These are phyloP conservation scores for Bombus confusus DNA, from an alignment of 1,140 invertebrate genomes.

Conservation along the genomic window DNA sequence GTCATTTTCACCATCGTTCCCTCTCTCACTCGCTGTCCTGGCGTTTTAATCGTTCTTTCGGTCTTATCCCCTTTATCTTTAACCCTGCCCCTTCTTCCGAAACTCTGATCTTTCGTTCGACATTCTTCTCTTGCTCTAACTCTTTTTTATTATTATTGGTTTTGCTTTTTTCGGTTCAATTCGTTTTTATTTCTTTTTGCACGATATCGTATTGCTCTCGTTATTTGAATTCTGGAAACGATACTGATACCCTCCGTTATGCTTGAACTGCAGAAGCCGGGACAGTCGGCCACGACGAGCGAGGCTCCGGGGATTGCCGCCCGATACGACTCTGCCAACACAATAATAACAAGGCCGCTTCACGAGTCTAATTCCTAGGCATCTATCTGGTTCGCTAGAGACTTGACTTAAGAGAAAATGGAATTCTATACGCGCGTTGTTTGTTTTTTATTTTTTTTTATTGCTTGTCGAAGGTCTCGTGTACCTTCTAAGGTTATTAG, in stretches of 20 bases:
- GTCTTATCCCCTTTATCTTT: not conserved
- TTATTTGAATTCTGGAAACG: conserved; percentile 75
- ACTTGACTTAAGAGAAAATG: conserved; percentile 79
- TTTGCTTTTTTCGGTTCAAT: conserved; percentile 17
- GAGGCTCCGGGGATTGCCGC: conserved; percentile 90
- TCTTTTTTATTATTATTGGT: not conserved
- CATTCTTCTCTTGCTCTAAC: not conserved
- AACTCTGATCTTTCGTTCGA: not conserved
- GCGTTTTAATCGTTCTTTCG: conserved; percentile 8
- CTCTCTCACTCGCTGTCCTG: conserved; percentile 2
- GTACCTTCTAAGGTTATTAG: no score
- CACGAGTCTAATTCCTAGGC: conserved; percentile 83
- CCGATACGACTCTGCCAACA: conserved; percentile 87
- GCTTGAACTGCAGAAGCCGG: conserved; percentile 93
- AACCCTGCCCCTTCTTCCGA: not conserved
- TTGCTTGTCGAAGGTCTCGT: no score
- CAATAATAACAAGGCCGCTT: conserved; percentile 82
- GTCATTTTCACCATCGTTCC: conserved; percentile 15
- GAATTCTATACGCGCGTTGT: conserved; percentile 46
- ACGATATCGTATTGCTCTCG: conserved; percentile 34
- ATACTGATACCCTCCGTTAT: conserved; percentile 91
- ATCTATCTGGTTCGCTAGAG: conserved; percentile 71
- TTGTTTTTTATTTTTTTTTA: no score
- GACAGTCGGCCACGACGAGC: conserved; percentile 93
- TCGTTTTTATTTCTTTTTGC: conserved; percentile 15